Base-by-base conservation (phyloP, 2,113 vertebrate species). In the Nycticebus coucang region DNA sequence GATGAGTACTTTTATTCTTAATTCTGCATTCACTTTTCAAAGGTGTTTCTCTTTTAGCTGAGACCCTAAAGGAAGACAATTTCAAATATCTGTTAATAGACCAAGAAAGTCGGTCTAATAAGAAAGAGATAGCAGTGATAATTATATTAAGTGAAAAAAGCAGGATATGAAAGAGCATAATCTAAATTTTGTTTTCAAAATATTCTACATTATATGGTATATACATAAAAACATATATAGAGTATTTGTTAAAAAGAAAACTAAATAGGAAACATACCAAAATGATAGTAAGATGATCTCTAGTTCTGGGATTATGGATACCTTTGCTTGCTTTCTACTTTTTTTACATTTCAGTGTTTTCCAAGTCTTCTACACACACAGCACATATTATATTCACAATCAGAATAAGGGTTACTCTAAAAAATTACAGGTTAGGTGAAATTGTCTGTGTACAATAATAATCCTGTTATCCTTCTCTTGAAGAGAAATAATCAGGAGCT, bases 401-500 rank as follows among this genome's bases (percentile, higher is more conserved):
- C 9, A 92, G 13, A 60, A 28, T 81, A 90, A 84, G 30, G 3
- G 9, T 53, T 87, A 84, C 30, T 92, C 93, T 3, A 50, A 83
- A 62, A 91, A 96, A 92, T 87, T 86, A 87, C 26, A 96, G 35
- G 68, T 88, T 81, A 97, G 45, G 14, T 89, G 35, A 92, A 90
- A 96, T 41, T 68, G 75, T 24, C 75, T 74, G 7, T 74, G 50
- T 71, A 79, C 35, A 79, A 69, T 86, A 92, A 95, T 78, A 89
- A 93, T 28, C 60, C 60, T 91, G 64, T 78, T 85, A 62, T 93
- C 24, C 41, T 89, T 13, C 15, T 10, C 9, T 93, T 15, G 41
- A 82, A 85, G 2, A 94, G n/a, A 93, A 28, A 78, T 60, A 83
- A 93, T 69, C 24, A 95, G 88, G 37, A 75, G 18, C 64, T 84